Conservation (phyloP, 2,113 vertebrate genomes). For the Chaetodon auriga region DNA sequence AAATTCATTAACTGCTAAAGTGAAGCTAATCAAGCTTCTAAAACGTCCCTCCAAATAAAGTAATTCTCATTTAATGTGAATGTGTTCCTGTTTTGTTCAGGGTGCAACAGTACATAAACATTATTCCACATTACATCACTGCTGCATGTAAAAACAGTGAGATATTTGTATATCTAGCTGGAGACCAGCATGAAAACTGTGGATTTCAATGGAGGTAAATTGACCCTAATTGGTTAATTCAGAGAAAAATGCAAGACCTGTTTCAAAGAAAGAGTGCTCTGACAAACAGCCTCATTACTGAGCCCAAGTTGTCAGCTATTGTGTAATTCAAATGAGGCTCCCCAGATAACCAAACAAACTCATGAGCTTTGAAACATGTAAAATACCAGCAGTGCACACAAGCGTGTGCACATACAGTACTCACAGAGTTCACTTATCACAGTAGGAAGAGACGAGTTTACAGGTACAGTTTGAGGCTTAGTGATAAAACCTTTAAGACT, state of each 20-base stretch:
- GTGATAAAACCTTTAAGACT: not conserved
- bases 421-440: not conserved
- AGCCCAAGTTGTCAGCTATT: conserved; percentile 50
- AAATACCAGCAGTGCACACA: conserved; percentile 55
- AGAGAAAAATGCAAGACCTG: conserved; percentile 29
- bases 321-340: conserved; percentile 62
- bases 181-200: not conserved
- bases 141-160: not conserved
- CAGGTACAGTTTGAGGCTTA: not conserved
- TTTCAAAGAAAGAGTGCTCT: conserved; percentile 43
- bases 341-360: conserved; percentile 43
- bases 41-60: not conserved
- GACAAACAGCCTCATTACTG: conserved; percentile 63
- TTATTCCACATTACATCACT: not conserved
- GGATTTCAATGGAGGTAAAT: conserved; percentile 41
- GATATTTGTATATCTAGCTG: not conserved
- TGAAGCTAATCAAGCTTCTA: not conserved
- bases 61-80: not conserved
- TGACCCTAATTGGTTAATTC: conserved; percentile 69
- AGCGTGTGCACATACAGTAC: conserved; percentile 3
- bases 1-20: not conserved
- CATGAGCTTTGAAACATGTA: conserved; percentile 34
- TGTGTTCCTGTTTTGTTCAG: not conserved
- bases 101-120: not conserved
- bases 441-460: not conserved